Evolutionary conservation across 2,797 vertebrate genomes (phyloP).

Genomic region (Epinephelus coioides): DNA sequence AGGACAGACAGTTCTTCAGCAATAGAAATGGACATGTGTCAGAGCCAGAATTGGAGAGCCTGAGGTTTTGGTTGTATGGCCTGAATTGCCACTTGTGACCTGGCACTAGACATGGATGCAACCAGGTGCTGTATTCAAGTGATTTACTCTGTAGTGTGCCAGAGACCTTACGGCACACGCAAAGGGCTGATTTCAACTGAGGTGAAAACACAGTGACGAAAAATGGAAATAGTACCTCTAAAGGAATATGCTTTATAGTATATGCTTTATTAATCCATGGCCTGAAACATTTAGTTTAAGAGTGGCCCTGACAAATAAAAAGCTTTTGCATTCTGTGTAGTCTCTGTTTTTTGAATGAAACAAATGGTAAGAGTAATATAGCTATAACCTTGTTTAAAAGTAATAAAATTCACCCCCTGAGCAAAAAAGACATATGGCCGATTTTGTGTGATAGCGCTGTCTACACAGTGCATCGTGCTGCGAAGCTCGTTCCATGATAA

Average conservation of each 20-base stretch:
- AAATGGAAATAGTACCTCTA: not conserved
- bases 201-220: not conserved
- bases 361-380: not conserved
- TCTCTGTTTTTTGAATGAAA: slow-evolving; percentile 25
- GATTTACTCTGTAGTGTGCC: not conserved
- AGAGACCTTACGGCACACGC: not conserved
- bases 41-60: slow-evolving; percentile 19
- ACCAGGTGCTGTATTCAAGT: slow-evolving; percentile 11
- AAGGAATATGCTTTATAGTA: not conserved
- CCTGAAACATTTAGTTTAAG: not conserved
- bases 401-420: slow-evolving; percentile 26
- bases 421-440: not conserved
- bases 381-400: slow-evolving; percentile 13
- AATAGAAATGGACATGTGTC: slow-evolving; percentile 23
- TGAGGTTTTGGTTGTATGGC: not conserved
- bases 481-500: slow-evolving; percentile 8
- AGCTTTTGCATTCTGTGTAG: not conserved
- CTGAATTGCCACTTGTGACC: slow-evolving; percentile 37
- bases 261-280: not conserved
- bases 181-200: not conserved
- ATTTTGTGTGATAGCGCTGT: slow-evolving; percentile 8
- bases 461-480: not conserved
- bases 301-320: not conserved
- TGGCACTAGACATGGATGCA: not conserved
- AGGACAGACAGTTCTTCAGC: slow-evolving; percentile 11